A percentile compares a stretch with the other conserved stretches of the same genome.
Evolutionary conservation across 2,888 invertebrate species (phyloP).

Genomic region (Andrena trimmerana): DNA sequence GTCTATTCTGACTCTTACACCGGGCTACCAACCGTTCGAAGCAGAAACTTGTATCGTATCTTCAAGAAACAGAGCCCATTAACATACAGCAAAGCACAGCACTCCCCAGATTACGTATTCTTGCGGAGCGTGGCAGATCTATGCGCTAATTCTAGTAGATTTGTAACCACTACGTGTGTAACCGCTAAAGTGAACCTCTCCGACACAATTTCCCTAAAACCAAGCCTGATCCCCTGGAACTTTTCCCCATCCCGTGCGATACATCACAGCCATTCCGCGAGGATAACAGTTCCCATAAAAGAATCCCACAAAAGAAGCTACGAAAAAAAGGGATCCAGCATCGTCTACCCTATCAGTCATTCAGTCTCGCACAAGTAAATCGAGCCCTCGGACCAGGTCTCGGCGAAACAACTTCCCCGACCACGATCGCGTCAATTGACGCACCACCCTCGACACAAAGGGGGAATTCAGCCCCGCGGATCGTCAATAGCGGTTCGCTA

Average conservation of each 20-base stretch:
- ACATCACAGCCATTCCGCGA: no score
- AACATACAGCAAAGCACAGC: no score
- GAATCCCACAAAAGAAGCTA: no score
- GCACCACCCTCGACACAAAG: conserved; percentile 15
- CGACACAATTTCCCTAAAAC: not conserved
- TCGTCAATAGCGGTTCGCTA: conserved; percentile 21
- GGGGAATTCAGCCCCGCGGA: conserved; percentile 2
- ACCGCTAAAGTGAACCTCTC: not conserved
- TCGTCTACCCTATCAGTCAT: no score
- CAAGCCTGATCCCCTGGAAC: not conserved
- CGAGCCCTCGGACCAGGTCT: no score
- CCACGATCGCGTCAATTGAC: conserved; percentile 50
- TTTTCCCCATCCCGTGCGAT: no score
- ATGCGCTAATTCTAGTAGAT: not conserved
- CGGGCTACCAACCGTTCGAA: not conserved
- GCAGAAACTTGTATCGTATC: no score
- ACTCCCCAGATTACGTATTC: not conserved
- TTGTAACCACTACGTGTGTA: not conserved
- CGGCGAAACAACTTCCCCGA: conserved; percentile 16
- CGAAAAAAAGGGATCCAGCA: no score
- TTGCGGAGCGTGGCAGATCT: not conserved
- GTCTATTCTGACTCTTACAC: not conserved
- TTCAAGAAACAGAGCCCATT: no score
- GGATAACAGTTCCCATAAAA: no score
- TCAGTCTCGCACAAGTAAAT: no score